These are phyloP conservation scores for Stenolophus ochropezus DNA, from an alignment of 2,888 invertebrate species.

Conservation along the genomic window DNA sequence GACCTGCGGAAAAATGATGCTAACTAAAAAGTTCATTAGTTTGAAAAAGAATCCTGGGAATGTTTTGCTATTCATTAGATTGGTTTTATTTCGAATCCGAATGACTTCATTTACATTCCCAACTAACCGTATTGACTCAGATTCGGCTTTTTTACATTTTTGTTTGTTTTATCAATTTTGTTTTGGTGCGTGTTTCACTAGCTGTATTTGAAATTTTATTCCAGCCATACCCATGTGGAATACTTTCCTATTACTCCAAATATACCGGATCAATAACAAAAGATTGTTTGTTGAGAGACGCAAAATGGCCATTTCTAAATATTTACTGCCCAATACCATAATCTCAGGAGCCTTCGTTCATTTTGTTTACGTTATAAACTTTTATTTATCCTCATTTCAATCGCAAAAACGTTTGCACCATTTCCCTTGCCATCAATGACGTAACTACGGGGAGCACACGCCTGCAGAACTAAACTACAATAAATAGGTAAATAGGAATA, in stretches of 20 bases:
- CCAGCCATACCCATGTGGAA: neutral
- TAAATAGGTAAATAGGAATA: too few species aligned
- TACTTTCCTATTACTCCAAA: slow-evolving; percentile 2
- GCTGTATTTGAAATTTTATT: slow-evolving; percentile 24
- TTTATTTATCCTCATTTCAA: neutral
- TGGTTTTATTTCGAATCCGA: slow-evolving; percentile 31
- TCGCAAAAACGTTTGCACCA: neutral
- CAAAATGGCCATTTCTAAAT: neutral
- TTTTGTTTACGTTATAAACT: neutral
- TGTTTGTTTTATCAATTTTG: slow-evolving; percentile 40
- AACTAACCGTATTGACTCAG: slow-evolving; percentile 38
- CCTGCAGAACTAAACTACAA: neutral
- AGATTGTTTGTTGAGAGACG: neutral
- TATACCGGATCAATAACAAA: slow-evolving; percentile 11
- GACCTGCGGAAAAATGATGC: slow-evolving; percentile 20
- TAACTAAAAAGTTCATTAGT: slow-evolving; percentile 40
- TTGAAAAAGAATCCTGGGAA: slow-evolving; percentile 23
- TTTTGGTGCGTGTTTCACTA: slow-evolving; percentile 18
- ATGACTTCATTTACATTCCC: slow-evolving; percentile 33
- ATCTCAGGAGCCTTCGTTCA: neutral
- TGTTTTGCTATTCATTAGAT: slow-evolving; percentile 37
- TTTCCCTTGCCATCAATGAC: neutral
- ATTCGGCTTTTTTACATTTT: slow-evolving; percentile 40
- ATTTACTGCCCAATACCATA: neutral
- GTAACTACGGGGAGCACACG: neutral